Base-by-base conservation (phyloP, 1,140 invertebrate genomes). In the Trichoplusia ni region DNA sequence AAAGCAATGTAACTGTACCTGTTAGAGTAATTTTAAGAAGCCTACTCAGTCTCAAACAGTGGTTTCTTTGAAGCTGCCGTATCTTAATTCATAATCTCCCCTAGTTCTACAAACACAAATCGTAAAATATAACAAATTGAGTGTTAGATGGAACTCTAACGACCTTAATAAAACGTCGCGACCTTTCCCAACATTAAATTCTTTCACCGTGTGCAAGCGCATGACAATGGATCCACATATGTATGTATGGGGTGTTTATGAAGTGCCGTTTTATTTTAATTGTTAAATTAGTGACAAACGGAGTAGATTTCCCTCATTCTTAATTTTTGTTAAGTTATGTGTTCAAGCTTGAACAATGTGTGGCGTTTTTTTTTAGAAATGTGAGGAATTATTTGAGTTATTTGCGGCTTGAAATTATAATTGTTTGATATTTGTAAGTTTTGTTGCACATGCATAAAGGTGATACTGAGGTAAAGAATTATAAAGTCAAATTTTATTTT, bases 161-260 rank as follows among this genome's bases (percentile, higher is more conserved):
- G 54, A 37, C 18, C 40, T 42, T 53, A 60, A 33, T 53, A 53
- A 58, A 29, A 14, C 2, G 9, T n/a, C 47, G 51, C 16, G 13
- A 67, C 59, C 51, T 67, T 64, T 69, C 62, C 56, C 62, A 64
- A 64, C 67, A 53, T 61, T 61, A 27, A 42, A 46, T 42, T 56
- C 67, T 51, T 46, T 31, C 13, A 13, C 35, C 33, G 44, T n/a
- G 42, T 49, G 46, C 16, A 16, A 40, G 14, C 23, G 47, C 59
- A 37, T 49, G 3, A 61, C 61, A 69, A 64, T 64, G 31, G 53
- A n/a, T n/a, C n/a, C n/a, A n/a, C n/a, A n/a, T n/a, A n/a, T n/a
- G n/a, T n/a, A n/a, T n/a, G n/a, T n/a, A n/a, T n/a, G n/a, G n/a
- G n/a, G n/a, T n/a, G n/a, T n/a, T n/a, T n/a, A n/a, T n/a, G n/a